Evolutionary conservation across 37 sponge, comb jelly and placozoan species (phyloP), one percentile per base, ranked within the genome.

Genomic region (Eunapius fragilis): DNA sequence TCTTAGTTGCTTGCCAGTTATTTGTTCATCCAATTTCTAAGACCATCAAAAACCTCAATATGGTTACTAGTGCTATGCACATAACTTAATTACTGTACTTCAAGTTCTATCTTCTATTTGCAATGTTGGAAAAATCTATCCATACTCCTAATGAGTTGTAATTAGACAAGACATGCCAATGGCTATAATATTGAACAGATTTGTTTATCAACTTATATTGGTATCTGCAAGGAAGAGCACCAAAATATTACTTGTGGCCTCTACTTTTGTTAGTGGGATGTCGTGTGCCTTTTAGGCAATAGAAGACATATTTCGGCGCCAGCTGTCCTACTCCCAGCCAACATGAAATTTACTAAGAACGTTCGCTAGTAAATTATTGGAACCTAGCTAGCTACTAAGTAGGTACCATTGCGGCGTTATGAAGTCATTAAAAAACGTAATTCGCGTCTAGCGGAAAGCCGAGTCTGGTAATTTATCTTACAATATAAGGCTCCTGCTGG

Each of bases 261-360:
- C 33, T 38, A 83, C 25, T 68, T 45, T 35, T 9, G 9, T 9
- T 19, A 32, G 85, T 41, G 89, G 89, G 3, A 91, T 74, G 11
- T 67, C 84, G n/a, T 2, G 35, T 33, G 17, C 67, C 72, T 11
- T 81, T 23, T 5, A 91, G 82, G 3, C 82, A 74, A 50, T 91
- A 86, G 77, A 91, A 91, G 7, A 36, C 83, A 58, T 87, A 82
- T 73, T 91, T 73, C 2, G 74, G 77, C 0, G 91, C 82, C 36
- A 91, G 72, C 45, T 91, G 48, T 0, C 87, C 75, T 31, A 80
- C 76, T 4, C 87, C 34, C 86, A 87, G 30, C 45, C 25, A 24
- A 83, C 26, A 37, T 88, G 89, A 70, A 76, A 88, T 84, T 88
- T n/a, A 58, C n/a, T n/a, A n/a, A n/a, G n/a, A n/a, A n/a, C n/a